These are phyloP conservation scores for Anser cygnoides DNA, from an alignment of 2,113 vertebrate species.

Conservation along the genomic window DNA sequence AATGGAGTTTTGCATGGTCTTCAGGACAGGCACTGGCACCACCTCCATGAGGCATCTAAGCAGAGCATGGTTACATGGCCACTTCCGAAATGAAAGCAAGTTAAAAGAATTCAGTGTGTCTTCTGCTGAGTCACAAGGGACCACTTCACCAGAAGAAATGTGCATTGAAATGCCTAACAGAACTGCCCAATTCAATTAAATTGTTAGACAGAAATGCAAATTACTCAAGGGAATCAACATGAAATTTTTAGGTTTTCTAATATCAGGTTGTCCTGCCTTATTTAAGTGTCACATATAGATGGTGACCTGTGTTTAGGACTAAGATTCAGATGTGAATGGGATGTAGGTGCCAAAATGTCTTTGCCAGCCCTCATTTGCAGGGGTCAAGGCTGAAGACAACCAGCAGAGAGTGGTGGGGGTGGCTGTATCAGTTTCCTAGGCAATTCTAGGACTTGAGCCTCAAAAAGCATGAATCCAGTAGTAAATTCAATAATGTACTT, in stretches of 20 bases:
- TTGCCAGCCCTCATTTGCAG: neutral
- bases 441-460: neutral
- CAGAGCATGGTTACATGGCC: neutral
- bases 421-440: neutral
- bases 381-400: neutral
- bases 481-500: neutral
- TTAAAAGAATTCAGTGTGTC: neutral
- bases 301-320: neutral
- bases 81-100: neutral
- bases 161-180: neutral
- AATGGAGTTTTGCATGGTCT: neutral
- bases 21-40: constrained; percentile 11
- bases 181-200: neutral
- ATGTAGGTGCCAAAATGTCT: neutral
- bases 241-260: neutral
- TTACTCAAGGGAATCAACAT: neutral
- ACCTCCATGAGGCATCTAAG: neutral
- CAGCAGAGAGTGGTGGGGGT: neutral
- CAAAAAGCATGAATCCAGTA: neutral
- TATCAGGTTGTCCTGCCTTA: neutral
- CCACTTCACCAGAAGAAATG: neutral
- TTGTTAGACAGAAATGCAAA: neutral
- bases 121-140: neutral
- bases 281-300: neutral
- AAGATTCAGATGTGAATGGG: neutral